Evolutionary conservation across 2,888 invertebrate genomes (phyloP).

Genomic region (Spilarctia lutea): DNA sequence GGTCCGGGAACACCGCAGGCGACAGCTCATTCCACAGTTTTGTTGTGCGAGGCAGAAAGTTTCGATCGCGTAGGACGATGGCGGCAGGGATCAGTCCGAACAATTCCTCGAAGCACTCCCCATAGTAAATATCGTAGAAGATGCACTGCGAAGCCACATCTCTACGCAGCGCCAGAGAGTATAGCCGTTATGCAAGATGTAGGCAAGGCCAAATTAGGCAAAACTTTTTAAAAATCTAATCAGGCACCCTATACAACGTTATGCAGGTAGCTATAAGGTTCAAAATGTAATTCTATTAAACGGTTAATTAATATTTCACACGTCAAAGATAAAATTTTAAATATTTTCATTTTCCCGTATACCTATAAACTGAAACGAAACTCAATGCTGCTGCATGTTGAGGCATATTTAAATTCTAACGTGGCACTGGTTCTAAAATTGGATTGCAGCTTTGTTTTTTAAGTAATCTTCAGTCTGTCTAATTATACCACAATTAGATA

Average conservation of each 20-base stretch:
- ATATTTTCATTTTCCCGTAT: not conserved
- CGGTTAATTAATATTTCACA: not conserved
- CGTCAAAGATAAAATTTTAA: not conserved
- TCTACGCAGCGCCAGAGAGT: no score
- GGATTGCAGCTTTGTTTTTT: not conserved
- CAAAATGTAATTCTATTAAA: not conserved
- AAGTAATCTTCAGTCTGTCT: not conserved
- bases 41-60: no score
- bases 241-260: not conserved
- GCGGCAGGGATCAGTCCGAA: no score
- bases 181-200: no score
- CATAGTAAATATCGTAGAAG: no score
- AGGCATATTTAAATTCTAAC: not conserved
- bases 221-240: not conserved
- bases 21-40: no score
- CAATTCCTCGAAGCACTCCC: no score
- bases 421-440: not conserved
- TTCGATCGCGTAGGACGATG: no score
- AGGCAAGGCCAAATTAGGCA: no score
- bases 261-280: not conserved
- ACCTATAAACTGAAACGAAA: not conserved
- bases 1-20: no score
- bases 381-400: not conserved
- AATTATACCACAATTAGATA: not conserved
- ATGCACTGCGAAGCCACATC: no score